Base-by-base conservation (phyloP, 2,113 vertebrate species). In the Sylvicapra grimmia region DNA sequence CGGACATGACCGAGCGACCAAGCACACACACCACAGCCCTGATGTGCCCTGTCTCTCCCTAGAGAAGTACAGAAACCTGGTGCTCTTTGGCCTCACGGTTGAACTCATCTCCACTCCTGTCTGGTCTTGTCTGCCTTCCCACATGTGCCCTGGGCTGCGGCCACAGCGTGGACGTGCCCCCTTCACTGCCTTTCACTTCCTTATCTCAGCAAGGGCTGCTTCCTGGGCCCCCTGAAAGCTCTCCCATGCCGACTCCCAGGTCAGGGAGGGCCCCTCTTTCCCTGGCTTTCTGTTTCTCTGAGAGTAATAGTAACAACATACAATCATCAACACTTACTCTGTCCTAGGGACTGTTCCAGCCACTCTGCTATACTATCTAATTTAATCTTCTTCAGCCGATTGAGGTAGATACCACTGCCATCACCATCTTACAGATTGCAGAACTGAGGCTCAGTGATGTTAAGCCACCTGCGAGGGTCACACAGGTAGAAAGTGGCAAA, bases 81-180 rank as follows among this genome's bases (percentile, higher is more conserved):
- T 8, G 3, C 40, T 25, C n/a, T 27, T 1, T 40, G 53, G 11
- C 44, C 15, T 63, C 2, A 1, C 23, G 44, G 51, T 58, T 4
- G 2, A 59, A 56, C 23, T 25, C 33, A 18, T 54, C 80, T 47
- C 23, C 36, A 18, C 44, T 65, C n/a, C 19, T 23, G 29, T 58
- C 61, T 16, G 23, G 79, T 33, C 65, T 59, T n/a, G 31, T 18
- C 21, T 2, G 0, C 10, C 53, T 29, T 40, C 40, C 63, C 12
- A 25, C 5, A 2, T 0, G 49, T 15, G 12, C 13, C 63, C 25
- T 61, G n/a, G 5, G 56, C n/a, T 7, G 5, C 11, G 58, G 49
- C 18, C 56, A 40, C 14, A 79, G n/a, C 14, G 0, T 1, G 56
- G 61, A 21, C 1, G 0, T 2, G 15, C 1, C n/a, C 15, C 0